Evolutionary conservation across 1,140 invertebrate species (phyloP).

Genomic region (Paralvinella palmiformis): DNA sequence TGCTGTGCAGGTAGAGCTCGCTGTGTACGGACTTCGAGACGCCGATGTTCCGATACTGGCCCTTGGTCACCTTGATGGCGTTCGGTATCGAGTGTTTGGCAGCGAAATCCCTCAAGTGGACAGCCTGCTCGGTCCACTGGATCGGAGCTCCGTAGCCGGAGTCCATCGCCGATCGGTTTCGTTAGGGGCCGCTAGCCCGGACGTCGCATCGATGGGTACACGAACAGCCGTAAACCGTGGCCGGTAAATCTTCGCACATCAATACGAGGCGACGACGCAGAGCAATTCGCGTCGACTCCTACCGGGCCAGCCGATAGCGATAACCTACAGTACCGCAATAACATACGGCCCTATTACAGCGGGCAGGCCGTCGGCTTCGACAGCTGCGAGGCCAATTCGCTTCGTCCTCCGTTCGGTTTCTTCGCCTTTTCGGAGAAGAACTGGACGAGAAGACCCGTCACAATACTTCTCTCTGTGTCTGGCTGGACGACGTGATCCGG

Average conservation of each 20-base stretch:
- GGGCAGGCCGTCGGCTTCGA: too few species aligned
- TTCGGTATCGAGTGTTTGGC: conserved; percentile 71
- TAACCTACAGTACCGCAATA: too few species aligned
- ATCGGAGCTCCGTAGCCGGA: conserved; percentile 24
- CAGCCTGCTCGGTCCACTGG: conserved; percentile 74
- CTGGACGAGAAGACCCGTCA: neutral
- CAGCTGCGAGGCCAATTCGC: too few species aligned
- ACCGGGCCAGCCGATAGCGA: too few species aligned
- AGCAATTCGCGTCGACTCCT: too few species aligned
- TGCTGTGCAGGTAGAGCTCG: conserved; percentile 74
- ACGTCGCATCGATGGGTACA: neutral
- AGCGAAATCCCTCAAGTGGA: conserved; percentile 72
- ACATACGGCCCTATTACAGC: too few species aligned
- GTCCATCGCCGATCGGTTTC: neutral
- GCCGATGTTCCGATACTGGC: conserved; percentile 81
- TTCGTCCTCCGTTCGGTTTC: too few species aligned
- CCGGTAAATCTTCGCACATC: neutral
- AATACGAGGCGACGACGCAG: neutral
- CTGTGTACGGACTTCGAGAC: conserved; percentile 77
- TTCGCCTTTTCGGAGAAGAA: too few species aligned
- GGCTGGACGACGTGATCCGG: neutral
- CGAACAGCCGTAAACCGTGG: neutral
- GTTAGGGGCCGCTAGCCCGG: neutral
- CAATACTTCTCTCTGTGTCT: neutral
- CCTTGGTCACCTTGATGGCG: conserved; percentile 84